A percentile compares a stretch with the other conserved stretches of the same genome.
Conservation (phyloP, 2,888 invertebrate species). For the Rhingia campestris region DNA sequence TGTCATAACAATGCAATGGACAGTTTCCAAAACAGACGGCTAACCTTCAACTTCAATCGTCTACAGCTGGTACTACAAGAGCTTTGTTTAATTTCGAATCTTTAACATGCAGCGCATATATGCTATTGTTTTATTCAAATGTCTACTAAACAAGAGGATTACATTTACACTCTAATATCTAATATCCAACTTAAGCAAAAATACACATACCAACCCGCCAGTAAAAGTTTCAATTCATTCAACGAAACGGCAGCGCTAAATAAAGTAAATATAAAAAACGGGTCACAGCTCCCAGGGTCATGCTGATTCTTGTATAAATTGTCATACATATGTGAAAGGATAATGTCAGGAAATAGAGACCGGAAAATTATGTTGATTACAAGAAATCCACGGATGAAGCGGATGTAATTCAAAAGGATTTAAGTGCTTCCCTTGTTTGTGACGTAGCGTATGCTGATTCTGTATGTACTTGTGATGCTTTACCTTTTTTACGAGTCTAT, state of each 20-base stretch:
- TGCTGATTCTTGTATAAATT: slow-evolving; percentile 19
- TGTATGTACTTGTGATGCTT: slow-evolving; percentile 5
- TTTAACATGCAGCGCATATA: slow-evolving; percentile 1
- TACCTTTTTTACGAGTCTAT: background rate
- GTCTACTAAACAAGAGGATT: slow-evolving; percentile 36
- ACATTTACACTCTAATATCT: slow-evolving; percentile 19
- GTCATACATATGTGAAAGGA: slow-evolving; percentile 21
- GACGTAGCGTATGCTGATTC: slow-evolving; percentile 27
- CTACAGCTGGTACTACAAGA: background rate
- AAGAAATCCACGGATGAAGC: slow-evolving; percentile 46
- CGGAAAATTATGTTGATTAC: slow-evolving; percentile 58
- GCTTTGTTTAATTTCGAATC: slow-evolving; percentile 24
- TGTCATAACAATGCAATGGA: no score
- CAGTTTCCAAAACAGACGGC: background rate
- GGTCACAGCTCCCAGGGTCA: slow-evolving; percentile 8
- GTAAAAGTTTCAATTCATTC: slow-evolving; percentile 41
- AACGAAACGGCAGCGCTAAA: slow-evolving; percentile 7
- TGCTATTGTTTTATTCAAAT: slow-evolving; percentile 27
- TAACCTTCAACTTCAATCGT: background rate
- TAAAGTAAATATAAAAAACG: background rate
- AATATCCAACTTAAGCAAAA: slow-evolving; percentile 6
- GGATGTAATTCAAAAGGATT: slow-evolving; percentile 58
- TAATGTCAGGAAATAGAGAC: slow-evolving; percentile 40
- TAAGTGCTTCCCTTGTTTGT: slow-evolving; percentile 57
- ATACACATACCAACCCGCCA: slow-evolving; percentile 4